Evolutionary conservation across 2,113 vertebrate species (phyloP).

Genomic region (Antigone vipio): DNA sequence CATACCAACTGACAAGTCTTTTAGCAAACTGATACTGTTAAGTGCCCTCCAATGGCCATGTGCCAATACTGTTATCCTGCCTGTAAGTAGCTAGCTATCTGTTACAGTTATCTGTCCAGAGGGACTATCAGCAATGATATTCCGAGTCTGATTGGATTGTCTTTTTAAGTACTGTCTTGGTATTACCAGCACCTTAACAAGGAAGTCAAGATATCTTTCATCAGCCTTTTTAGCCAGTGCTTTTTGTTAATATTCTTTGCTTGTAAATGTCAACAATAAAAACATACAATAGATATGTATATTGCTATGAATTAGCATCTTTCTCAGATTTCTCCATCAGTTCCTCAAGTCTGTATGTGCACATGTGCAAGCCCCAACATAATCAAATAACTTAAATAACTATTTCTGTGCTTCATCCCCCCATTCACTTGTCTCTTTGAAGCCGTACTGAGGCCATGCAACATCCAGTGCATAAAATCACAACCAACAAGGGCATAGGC

Average conservation of each 20-base stretch:
- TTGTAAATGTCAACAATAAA: not conserved
- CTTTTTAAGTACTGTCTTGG: not conserved
- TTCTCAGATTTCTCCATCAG: not conserved
- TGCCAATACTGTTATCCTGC: not conserved
- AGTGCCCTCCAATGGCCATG: not conserved
- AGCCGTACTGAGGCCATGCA: not conserved
- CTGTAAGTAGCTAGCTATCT: conserved; percentile 17
- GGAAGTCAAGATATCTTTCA: not conserved
- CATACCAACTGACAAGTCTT: not conserved
- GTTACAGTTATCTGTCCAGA: conserved; percentile 14
- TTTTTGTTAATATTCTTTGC: not conserved
- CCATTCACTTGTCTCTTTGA: not conserved
- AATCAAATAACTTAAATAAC: not conserved
- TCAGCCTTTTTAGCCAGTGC: not conserved
- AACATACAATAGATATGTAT: not conserved
- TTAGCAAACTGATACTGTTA: conserved; percentile 36
- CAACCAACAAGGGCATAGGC: not conserved
- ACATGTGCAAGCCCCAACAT: not conserved
- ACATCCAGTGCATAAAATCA: not conserved
- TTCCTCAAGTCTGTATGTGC: not conserved
- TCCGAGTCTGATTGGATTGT: conserved; percentile 36
- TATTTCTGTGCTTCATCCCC: not conserved
- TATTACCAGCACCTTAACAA: conserved; percentile 2
- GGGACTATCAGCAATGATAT: conserved; percentile 23
- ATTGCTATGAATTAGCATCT: not conserved